Evolutionary conservation across 2,888 invertebrate species (phyloP).

Genomic region (Rotaria macrura): DNA sequence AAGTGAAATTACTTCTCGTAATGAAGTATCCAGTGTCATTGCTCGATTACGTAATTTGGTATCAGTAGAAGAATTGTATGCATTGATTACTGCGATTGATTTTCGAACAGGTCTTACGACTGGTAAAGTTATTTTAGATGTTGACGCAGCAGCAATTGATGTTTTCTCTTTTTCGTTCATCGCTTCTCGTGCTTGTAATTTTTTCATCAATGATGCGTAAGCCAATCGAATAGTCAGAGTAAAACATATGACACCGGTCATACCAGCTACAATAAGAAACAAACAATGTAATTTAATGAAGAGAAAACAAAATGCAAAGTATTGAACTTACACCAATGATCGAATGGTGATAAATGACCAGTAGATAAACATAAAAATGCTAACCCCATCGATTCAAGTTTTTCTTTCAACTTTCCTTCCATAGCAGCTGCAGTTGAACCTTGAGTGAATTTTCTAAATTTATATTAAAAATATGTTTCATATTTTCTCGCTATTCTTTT

Average conservation of each 20-base stretch:
- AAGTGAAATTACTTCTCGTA: not conserved
- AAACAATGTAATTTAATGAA: not conserved
- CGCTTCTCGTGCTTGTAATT: constrained; percentile 37
- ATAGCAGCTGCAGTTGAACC: constrained; percentile 39
- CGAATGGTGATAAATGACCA: constrained; percentile 38
- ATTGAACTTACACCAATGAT: constrained; percentile 38
- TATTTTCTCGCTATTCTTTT: not conserved
- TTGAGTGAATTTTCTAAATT: not conserved
- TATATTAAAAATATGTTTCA: not conserved
- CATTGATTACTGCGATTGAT: not conserved
- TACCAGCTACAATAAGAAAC: constrained; percentile 38
- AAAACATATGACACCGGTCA: constrained; percentile 39
- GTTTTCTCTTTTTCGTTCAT: not conserved
- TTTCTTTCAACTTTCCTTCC: constrained; percentile 44
- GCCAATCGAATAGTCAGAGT: constrained; percentile 41
- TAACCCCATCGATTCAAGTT: constrained; percentile 42
- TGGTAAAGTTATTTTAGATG: not conserved
- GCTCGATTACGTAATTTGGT: not conserved
- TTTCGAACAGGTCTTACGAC: not conserved
- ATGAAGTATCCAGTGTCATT: not conserved
- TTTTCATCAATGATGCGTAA: constrained; percentile 40
- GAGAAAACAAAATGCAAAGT: constrained; percentile 37
- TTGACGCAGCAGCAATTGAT: not conserved
- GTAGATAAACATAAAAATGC: constrained; percentile 41
- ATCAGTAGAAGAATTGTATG: not conserved